A percentile compares a stretch with the other conserved stretches of the same genome.
Conservation (phyloP, 2,797 vertebrate genomes). For the Discoglossus pictus region DNA sequence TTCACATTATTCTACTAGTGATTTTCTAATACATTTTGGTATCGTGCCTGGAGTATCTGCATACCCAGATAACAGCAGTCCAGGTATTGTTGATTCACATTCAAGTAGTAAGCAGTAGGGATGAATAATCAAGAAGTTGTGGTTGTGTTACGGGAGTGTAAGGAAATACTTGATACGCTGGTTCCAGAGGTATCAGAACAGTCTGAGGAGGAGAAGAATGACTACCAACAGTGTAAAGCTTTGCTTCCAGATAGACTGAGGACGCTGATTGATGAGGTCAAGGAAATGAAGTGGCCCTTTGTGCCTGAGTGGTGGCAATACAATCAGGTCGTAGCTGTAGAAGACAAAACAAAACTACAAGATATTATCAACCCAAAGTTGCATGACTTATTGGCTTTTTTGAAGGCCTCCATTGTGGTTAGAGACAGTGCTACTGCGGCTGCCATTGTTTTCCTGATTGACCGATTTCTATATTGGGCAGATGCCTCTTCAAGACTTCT, state of each 20-base stretch:
- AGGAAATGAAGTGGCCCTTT: conserved; percentile 93
- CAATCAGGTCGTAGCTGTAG: conserved; percentile 73
- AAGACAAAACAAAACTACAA: conserved; percentile 88
- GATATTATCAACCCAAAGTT: conserved; percentile 77
- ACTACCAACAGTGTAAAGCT: conserved; percentile 70
- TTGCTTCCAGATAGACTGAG: conserved; percentile 78
- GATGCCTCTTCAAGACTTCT: conserved; percentile 82
- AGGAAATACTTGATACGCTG: conserved; percentile 61
- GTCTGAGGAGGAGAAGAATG: conserved; percentile 55
- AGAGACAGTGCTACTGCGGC: conserved; percentile 69
- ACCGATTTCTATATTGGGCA: conserved; percentile 88
- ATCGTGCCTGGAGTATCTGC: conserved; percentile 27
- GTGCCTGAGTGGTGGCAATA: conserved; percentile 95
- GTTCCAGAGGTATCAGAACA: conserved; percentile 51
- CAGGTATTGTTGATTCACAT: conserved; percentile 61
- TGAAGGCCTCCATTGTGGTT: conserved; percentile 77
- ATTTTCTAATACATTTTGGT: no score
- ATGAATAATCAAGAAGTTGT: conserved; percentile 69
- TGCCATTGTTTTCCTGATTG: conserved; percentile 81
- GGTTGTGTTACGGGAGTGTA: conserved; percentile 78
- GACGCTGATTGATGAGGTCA: conserved; percentile 83
- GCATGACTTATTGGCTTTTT: conserved; percentile 74
- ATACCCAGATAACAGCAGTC: no score
- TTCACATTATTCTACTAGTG: no score
- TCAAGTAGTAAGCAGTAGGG: conserved; percentile 51